A percentile compares a stretch with the other conserved stretches of the same genome.
phyloP scores from a whole-genome alignment of 1,140 invertebrate species.

The Megalopta genalis region DNA sequence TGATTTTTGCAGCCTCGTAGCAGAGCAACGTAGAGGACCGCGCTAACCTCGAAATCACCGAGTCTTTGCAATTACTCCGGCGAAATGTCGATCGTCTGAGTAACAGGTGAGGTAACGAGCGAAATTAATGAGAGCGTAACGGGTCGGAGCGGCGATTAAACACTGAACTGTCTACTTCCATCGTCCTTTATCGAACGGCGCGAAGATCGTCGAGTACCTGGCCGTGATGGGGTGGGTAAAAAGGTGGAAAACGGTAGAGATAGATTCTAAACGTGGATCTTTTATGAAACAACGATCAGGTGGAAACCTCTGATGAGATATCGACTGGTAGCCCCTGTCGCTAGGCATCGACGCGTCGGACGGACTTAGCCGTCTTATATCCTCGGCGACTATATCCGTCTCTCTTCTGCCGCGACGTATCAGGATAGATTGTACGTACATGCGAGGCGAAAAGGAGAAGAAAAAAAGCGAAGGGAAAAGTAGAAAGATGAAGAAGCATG shows the following conservation, averaged over 20 bases:
- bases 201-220: background rate
- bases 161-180: background rate
- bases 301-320: conserved; percentile 37
- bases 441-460: background rate
- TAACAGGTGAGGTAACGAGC: conserved; percentile 33
- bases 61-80: conserved; percentile 17
- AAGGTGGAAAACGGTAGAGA: conserved; percentile 4
- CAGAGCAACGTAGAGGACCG: too few relatives aligned
- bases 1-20: too few relatives aligned
- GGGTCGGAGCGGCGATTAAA: conserved; percentile 25
- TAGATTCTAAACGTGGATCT: background rate
- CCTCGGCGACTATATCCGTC: conserved; percentile 25
- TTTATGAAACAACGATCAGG: conserved; percentile 9
- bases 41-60: background rate
- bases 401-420: conserved; percentile 29
- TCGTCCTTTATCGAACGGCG: background rate
- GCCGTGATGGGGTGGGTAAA: background rate
- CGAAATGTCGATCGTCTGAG: background rate
- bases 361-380: conserved; percentile 32
- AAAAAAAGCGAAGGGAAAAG: background rate
- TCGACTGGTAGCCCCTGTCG: conserved; percentile 34
- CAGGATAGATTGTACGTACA: conserved; percentile 47
- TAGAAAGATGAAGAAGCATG: conserved; percentile 30
- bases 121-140: conserved; percentile 37
- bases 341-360: conserved; percentile 8